Percentiles rank a stretch among this genome's conserved stretches.
These are phyloP conservation scores for Decapterus maruadsi DNA, from an alignment of 2,797 vertebrate genomes.

Conservation along the genomic window DNA sequence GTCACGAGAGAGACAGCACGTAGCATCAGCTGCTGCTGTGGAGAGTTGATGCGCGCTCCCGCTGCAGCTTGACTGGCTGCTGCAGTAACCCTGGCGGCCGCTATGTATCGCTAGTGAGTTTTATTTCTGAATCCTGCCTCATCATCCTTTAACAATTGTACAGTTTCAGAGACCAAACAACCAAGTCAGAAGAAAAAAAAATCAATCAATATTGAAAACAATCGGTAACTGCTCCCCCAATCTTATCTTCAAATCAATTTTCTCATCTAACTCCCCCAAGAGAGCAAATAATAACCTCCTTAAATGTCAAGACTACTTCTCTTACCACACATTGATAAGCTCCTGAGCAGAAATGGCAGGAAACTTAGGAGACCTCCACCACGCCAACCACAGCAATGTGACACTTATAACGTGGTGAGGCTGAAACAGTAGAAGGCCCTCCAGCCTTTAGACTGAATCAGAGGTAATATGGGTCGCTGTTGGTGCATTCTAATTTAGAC, in stretches of 20 bases:
- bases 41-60: too few relatives aligned
- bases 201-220: background rate
- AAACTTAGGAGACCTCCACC: slow-evolving; percentile 25
- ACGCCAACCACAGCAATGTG: slow-evolving; percentile 45
- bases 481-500: slow-evolving; percentile 80
- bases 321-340: background rate
- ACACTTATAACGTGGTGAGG: slow-evolving; percentile 47
- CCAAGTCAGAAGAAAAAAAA: background rate
- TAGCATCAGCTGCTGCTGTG: too few relatives aligned
- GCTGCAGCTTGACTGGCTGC: too few relatives aligned
- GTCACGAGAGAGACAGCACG: too few relatives aligned
- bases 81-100: too few relatives aligned
- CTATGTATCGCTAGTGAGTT: too few relatives aligned
- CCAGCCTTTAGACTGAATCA: slow-evolving; percentile 70
- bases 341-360: slow-evolving; percentile 10
- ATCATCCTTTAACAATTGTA: too few relatives aligned
- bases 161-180: background rate
- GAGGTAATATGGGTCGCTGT: slow-evolving; percentile 80
- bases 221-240: background rate
- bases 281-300: background rate
- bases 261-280: background rate
- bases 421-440: slow-evolving; percentile 60
- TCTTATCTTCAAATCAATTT: background rate
- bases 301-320: background rate
- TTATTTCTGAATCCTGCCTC: too few relatives aligned